These are phyloP conservation scores for Oostethus manadensis DNA, from an alignment of 2,113 vertebrate species.

Conservation along the genomic window DNA sequence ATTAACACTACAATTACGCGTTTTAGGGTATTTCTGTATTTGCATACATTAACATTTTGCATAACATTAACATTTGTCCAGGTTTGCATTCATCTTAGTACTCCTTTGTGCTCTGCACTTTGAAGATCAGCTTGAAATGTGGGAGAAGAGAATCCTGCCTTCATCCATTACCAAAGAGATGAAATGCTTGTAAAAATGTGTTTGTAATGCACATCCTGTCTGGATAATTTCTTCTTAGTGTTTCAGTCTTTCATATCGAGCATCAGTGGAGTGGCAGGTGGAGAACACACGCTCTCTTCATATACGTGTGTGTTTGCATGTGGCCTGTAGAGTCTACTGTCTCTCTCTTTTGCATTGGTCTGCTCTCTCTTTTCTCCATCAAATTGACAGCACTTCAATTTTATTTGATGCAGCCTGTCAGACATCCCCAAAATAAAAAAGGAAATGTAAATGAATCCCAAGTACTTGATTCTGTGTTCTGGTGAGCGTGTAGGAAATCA, in stretches of 20 bases:
- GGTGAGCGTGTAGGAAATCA: slow-evolving; percentile 52
- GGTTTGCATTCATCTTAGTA: slow-evolving; percentile 7
- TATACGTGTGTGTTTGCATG: slow-evolving; percentile 27
- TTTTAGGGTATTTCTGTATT: not conserved
- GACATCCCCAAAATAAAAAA: slow-evolving; percentile 38
- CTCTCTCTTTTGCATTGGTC: slow-evolving; percentile 6
- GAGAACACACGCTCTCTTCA: slow-evolving; percentile 68
- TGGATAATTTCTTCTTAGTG: slow-evolving; percentile 42
- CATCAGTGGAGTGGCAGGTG: slow-evolving; percentile 69
- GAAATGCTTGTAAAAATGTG: slow-evolving; percentile 28
- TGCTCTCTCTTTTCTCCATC: slow-evolving; percentile 28
- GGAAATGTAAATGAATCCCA: slow-evolving; percentile 52
- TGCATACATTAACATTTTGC: slow-evolving; percentile 8
- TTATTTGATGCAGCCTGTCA: slow-evolving; percentile 51
- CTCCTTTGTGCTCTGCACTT: slow-evolving; percentile 11
- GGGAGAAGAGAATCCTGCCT: slow-evolving; percentile 5
- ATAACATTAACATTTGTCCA: slow-evolving; percentile 1
- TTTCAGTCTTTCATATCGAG: slow-evolving; percentile 50
- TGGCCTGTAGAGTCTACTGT: not conserved
- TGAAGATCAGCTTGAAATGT: slow-evolving; percentile 23
- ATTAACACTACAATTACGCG: not conserved
- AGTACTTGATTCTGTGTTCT: slow-evolving; percentile 37
- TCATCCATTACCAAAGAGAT: slow-evolving; percentile 21
- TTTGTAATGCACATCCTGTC: slow-evolving; percentile 52
- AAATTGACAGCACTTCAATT: slow-evolving; percentile 29